Base-by-base conservation (phyloP, 2,888 invertebrate species). In the Polydesmus complanatus region DNA sequence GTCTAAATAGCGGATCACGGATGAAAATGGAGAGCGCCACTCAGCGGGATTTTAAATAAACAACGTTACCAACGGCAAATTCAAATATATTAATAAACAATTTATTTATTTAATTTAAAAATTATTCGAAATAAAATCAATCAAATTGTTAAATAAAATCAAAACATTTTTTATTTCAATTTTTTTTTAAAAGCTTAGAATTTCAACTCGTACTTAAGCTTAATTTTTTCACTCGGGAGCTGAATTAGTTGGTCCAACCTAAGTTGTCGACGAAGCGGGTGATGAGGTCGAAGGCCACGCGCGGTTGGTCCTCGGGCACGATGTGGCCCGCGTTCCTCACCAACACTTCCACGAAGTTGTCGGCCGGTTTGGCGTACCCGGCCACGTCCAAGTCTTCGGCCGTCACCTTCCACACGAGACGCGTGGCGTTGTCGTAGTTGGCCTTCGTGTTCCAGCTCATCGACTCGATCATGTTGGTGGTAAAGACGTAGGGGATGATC, bases 241-340 rank as follows among this genome's bases (percentile, higher is more conserved):
- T n/a, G n/a, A n/a, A 37, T 14, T 37, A 37, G 14, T 37, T 37
- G 37, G 37, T 37, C 37, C 37, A 37, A 37, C 8, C 8, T 14
- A 37, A 37, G 14, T 78, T 78, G 68, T 75, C 76, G 22, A 84
- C 83, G 68, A 87, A 83, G 64, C 82, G 76, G 49, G 79, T 80
- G 54, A 89, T 84, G 72, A 89, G 75, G 73, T 86, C 83, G 22
- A 82, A 78, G 2, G 85, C 83, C 82, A 85, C 85, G 67, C 82
- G 80, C 0, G 88, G 87, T 71, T 88, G 86, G 74, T 88, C 87
- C 27, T 79, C 77, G 0, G 88, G 86, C 8, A 86, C 86, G 84
- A 88, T 85, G 68, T 89, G 88, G 0, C 89, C 89, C 11, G 88
- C 86, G 73, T 85, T 81, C 62, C 88, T 77, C 0, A 88, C 83